Evolutionary conservation across 2,797 vertebrate species (phyloP), one percentile per base, ranked within the genome.

Genomic region (Pagetopsis macropterus): DNA sequence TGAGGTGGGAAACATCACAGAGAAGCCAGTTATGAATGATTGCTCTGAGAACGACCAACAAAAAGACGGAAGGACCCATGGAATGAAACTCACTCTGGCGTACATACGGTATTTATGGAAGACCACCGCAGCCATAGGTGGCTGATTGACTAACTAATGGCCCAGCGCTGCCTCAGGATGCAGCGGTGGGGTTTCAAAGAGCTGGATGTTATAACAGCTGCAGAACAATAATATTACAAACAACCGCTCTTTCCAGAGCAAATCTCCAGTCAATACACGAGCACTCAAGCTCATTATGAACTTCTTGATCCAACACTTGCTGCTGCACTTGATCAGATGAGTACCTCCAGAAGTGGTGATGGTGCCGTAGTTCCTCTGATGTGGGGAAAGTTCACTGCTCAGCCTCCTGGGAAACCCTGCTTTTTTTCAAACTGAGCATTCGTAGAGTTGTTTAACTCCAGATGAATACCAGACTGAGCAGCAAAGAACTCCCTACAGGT

Each of bases 71-170:
- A 23, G 44, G 49, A 70, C 10, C 27, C 43, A 37, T 2, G 64
- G 31, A 64, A 31, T 45, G 6, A 40, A 60, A 66, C 31, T 43
- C 65, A 69, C 44, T 11, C 8, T 19, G 16, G 13, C 66, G 64
- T 44, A 15, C n/a, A 57, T 58, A 19, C 50, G 74, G 69, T 74
- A 65, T 70, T 75, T 55, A 74, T 66, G 51, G 70, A n/a, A 13
- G 50, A 57, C 62, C 11, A 33, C 61, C 10, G 74, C 77, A 52
- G 72, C 73, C 62, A 37, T 55, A 41, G 63, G 80, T 70, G 77
- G 77, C 70, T 85, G 82, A 87, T 73, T 78, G 78, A 82, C 72
- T 63, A 82, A 64, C 27, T 75, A 60, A 78, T 41, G 19, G 62
- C 50, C 54, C 23, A 6, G 44, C 0, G 0, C 69, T 55, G 43